Base-by-base conservation (phyloP, 2,797 vertebrate species). In the Delichon dasypus region DNA sequence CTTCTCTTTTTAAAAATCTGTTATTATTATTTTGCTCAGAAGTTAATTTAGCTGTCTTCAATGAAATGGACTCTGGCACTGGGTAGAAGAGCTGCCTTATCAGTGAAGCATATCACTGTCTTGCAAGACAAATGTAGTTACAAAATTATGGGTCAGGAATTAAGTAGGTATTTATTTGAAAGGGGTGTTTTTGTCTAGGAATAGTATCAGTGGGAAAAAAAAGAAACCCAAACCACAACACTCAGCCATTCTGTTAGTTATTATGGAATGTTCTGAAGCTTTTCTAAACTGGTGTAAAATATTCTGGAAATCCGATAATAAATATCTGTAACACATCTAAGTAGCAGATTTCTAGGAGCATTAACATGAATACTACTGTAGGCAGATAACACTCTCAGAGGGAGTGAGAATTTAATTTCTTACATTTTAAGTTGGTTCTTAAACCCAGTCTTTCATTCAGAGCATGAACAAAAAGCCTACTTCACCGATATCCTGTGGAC, bases 71-170 rank as follows among this genome's bases (percentile, higher is more conserved):
- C 60, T 66, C 61, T 62, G 29, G 23, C 62, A 22, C 36, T 77
- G 64, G 50, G 50, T 61, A 65, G 58, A 93, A 77, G 42, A 84
- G 58, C 62, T 84, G 45, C 42, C 22, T 86, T 84, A 36, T 54
- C 38, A 82, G 66, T 48, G 51, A 47, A 82, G 53, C 70, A 34
- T 48, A 62, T 78, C 42, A 29, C 17, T 80, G 21, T 48, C 48
- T 71, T 80, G 60, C 51, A 87, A 62, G 60, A 53, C 30, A 26
- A 66, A 82, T 58, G 18, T 53, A 68, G 18, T 19, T 79, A 66
- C 38, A 84, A 44, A 77, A 72, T 83, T 85, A 25, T 23, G 89
- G 36, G 32, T 74, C 65, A 75, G 29, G 30, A 51, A 22, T 86
- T 81, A 8, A n/a, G 10, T 0, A 67, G 55, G 42, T 78, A 38